Percentiles rank a stretch among this genome's conserved stretches.
Evolutionary conservation across 2,113 vertebrate species (phyloP).

Genomic region (Channa argus): DNA sequence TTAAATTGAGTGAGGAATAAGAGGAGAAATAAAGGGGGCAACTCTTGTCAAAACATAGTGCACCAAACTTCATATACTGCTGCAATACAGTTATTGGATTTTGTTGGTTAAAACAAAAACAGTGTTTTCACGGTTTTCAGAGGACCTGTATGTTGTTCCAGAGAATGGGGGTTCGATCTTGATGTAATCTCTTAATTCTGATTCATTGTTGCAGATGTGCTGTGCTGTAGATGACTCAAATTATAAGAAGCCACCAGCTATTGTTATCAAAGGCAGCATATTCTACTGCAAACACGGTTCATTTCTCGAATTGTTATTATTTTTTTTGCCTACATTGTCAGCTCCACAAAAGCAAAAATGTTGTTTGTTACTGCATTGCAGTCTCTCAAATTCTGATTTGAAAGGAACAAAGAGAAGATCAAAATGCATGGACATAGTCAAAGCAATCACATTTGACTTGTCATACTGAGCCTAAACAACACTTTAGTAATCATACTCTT

Average conservation of each 20-base stretch:
- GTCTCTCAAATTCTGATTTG: neutral
- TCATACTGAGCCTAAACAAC: conserved; percentile 23
- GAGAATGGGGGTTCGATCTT: neutral
- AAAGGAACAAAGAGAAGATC: neutral
- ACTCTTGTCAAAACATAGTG: conserved; percentile 29
- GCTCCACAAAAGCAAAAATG: neutral
- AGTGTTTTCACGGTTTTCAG: neutral
- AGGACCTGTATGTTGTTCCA: neutral
- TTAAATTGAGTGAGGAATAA: conserved; percentile 25
- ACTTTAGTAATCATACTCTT: conserved; percentile 38
- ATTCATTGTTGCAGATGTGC: conserved; percentile 43
- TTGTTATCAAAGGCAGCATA: conserved; percentile 2
- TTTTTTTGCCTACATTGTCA: neutral
- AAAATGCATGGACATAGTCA: neutral
- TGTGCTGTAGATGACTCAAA: neutral
- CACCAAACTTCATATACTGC: conserved; percentile 1
- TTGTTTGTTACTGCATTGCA: conserved; percentile 2
- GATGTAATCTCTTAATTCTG: conserved; percentile 22
- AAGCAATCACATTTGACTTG: conserved; percentile 17
- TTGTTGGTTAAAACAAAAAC: neutral
- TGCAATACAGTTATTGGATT: conserved; percentile 20
- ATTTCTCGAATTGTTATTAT: conserved; percentile 1
- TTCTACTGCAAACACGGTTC: conserved; percentile 3
- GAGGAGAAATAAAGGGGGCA: conserved; percentile 13
- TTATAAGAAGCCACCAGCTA: neutral